Evolutionary conservation across 35 echinoderm and acorn worm species (phyloP).

Genomic region (Strongylocentrotus purpuratus): DNA sequence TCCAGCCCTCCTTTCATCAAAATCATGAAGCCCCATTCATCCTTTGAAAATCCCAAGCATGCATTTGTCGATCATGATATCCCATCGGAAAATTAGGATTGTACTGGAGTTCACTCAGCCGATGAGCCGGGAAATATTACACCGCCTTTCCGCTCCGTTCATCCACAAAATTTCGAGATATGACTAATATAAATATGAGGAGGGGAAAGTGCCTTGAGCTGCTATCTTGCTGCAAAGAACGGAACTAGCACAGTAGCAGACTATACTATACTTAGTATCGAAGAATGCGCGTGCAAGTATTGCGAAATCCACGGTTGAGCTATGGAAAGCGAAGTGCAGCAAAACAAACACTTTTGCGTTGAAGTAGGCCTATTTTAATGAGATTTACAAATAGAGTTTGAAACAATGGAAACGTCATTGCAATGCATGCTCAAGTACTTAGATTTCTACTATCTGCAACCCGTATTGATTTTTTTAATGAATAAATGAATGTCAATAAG

Average conservation of each 20-base stretch:
- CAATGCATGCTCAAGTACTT: background rate
- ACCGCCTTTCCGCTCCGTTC: background rate
- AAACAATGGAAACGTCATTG: background rate
- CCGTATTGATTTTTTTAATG: background rate
- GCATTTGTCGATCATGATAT: background rate
- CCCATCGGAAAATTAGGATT: background rate
- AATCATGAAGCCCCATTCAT: background rate
- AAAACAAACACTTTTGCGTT: background rate
- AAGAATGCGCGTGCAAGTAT: slow-evolving; percentile 1
- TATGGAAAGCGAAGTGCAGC: slow-evolving; percentile 29
- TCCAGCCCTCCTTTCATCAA: background rate
- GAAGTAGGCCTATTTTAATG: background rate
- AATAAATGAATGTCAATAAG: slow-evolving; percentile 6
- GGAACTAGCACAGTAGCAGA: background rate
- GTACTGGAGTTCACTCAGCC: background rate
- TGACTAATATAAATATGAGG: background rate
- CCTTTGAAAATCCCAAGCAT: background rate
- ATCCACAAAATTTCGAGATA: background rate
- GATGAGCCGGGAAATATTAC: background rate
- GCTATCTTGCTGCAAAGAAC: background rate
- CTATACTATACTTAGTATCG: background rate
- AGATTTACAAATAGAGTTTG: background rate
- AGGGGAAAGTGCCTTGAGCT: background rate
- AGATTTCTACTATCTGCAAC: background rate
- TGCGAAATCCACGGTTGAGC: background rate